A percentile compares a stretch with the other conserved stretches of the same genome.
Evolutionary conservation across 1,140 invertebrate species (phyloP).

Genomic region (Gryllus bimaculatus): DNA sequence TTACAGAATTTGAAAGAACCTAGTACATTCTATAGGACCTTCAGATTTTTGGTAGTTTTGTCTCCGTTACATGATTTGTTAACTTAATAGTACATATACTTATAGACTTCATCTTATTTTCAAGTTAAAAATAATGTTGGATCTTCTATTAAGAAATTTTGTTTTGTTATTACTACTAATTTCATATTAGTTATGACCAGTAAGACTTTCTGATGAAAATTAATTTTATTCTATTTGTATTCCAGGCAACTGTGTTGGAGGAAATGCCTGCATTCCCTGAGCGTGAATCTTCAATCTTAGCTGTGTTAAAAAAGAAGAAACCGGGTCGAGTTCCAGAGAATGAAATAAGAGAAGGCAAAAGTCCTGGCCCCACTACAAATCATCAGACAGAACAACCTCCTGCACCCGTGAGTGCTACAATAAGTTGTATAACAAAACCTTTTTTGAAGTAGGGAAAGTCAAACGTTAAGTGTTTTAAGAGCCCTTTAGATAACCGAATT

Average conservation of each 20-base stretch:
- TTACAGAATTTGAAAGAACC: too few relatives aligned
- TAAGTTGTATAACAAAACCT: too few relatives aligned
- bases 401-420: neutral
- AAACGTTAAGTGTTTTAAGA: too few relatives aligned
- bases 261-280: slow-evolving; percentile 99
- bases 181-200: neutral
- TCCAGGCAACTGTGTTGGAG: slow-evolving; percentile 89
- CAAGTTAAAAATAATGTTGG: too few relatives aligned
- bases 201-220: neutral
- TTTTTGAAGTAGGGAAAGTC: too few relatives aligned
- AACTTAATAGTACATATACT: too few relatives aligned
- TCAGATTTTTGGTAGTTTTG: too few relatives aligned
- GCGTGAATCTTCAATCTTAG: slow-evolving; percentile 94
- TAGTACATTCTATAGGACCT: too few relatives aligned
- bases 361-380: slow-evolving; percentile 55
- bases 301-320: slow-evolving; percentile 97
- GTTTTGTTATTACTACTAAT: neutral
- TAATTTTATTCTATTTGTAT: neutral
- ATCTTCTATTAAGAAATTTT: neutral
- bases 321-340: slow-evolving; percentile 80
- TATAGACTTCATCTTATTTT: too few relatives aligned
- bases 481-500: too few relatives aligned
- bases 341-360: slow-evolving; percentile 69
- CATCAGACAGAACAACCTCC: slow-evolving; percentile 30
- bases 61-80: too few relatives aligned